Percentiles rank a stretch among this genome's conserved stretches.
Evolutionary conservation across 2,113 vertebrate genomes (phyloP).

Genomic region (Pan paniscus): DNA sequence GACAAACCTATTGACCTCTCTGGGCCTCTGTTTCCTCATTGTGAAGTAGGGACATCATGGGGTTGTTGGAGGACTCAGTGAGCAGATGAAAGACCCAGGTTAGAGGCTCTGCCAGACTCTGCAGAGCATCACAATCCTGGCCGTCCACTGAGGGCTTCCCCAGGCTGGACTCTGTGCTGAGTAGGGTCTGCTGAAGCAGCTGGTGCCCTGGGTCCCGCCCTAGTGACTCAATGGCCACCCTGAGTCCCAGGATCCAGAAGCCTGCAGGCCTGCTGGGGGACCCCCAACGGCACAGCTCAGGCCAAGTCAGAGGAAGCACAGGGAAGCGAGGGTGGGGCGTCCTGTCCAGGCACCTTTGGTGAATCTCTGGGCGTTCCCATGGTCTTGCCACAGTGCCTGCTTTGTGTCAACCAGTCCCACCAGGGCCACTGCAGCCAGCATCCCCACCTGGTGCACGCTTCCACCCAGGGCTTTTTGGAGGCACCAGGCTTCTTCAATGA

Average conservation of each 20-base stretch:
- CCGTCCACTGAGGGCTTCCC: accelerated
- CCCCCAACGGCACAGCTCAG: accelerated
- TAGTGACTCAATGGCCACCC: accelerated
- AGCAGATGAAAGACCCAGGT: neutral
- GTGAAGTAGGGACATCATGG: neutral
- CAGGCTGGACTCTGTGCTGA: accelerated
- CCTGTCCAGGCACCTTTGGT: conserved; percentile 84
- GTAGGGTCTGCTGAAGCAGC: neutral
- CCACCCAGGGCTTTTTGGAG: conserved; percentile 89
- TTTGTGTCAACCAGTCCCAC: conserved; percentile 83
- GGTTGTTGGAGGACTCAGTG: neutral
- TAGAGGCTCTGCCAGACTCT: neutral
- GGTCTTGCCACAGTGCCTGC: conserved; percentile 85
- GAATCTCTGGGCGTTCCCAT: conserved; percentile 85
- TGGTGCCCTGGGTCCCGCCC: neutral
- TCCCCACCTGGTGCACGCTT: conserved; percentile 87
- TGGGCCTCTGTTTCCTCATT: neutral
- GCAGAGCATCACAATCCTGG: neutral
- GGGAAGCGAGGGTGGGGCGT: neutral
- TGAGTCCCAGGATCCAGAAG: neutral
- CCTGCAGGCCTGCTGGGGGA: neutral
- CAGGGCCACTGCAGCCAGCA: conserved; percentile 88
- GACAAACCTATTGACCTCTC: neutral
- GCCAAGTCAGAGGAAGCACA: neutral
- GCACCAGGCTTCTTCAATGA: conserved; percentile 83